Evolutionary conservation across 2,113 vertebrate genomes (phyloP).

Genomic region (Glaucidium brasilianum): DNA sequence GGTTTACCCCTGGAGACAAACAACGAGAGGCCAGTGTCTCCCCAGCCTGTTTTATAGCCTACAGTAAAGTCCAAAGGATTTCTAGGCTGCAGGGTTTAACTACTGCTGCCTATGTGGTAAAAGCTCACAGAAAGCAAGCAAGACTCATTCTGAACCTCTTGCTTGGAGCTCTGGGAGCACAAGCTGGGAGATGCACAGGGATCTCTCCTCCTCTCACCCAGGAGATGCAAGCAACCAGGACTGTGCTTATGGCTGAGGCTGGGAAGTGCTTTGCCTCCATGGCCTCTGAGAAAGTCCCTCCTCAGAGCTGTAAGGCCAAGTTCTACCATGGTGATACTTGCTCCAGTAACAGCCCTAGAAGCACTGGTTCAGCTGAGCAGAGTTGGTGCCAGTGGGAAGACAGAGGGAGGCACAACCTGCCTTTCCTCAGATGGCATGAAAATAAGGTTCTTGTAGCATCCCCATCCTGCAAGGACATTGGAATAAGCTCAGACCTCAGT

Average conservation of each 20-base stretch:
- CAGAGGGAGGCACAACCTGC: neutral
- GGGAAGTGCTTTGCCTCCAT: neutral
- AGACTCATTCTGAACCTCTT: neutral
- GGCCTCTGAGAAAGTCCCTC: neutral
- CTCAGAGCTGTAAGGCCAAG: neutral
- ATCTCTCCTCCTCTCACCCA: neutral
- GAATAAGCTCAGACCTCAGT: neutral
- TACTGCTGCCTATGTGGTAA: neutral
- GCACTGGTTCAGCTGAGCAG: neutral
- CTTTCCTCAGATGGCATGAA: neutral
- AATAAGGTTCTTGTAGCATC: neutral
- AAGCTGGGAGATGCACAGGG: neutral
- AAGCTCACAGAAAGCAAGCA: neutral
- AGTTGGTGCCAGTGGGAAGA: neutral
- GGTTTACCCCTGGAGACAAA: slow-evolving; percentile 14
- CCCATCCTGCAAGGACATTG: neutral
- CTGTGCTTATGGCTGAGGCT: neutral
- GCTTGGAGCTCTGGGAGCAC: neutral
- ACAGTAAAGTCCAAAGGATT: neutral
- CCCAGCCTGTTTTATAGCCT: neutral
- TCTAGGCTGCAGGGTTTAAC: neutral
- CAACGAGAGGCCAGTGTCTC: neutral
- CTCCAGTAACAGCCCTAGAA: neutral
- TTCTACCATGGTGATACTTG: neutral
- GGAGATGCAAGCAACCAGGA: neutral